Conservation (phyloP, 2,113 vertebrate genomes). For the Peucedramus taeniatus region DNA sequence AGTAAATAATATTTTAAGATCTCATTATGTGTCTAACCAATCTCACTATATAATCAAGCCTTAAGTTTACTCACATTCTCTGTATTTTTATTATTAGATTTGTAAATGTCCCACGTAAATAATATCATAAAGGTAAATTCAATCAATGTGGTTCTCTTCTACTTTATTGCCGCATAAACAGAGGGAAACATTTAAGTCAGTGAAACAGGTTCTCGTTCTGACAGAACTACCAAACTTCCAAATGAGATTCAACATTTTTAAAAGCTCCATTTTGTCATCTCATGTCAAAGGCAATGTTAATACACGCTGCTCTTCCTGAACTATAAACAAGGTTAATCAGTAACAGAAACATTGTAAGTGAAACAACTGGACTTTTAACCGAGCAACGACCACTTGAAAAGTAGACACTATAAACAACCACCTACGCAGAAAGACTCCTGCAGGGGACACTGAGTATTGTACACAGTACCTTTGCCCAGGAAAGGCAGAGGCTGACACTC, state of each 20-base stretch:
- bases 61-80: not conserved
- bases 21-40: not conserved
- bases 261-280: not conserved
- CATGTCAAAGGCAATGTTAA: not conserved
- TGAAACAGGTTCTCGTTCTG: not conserved
- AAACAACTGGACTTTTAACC: conserved; percentile 5
- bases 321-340: not conserved
- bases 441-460: not conserved
- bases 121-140: not conserved
- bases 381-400: not conserved
- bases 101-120: not conserved
- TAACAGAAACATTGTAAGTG: not conserved
- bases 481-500: not conserved
- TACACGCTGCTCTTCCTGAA: not conserved
- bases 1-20: not conserved
- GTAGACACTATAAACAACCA: not conserved
- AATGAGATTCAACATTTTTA: not conserved
- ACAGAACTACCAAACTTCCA: not conserved
- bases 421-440: not conserved
- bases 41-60: not conserved
- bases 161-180: not conserved
- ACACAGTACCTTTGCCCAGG: conserved; percentile 7
- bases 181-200: not conserved
- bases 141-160: not conserved
- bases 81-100: not conserved